Evolutionary conservation across 2,113 vertebrate species (phyloP), one percentile per base, ranked within the genome.

Genomic region (Toxotes jaculatrix): DNA sequence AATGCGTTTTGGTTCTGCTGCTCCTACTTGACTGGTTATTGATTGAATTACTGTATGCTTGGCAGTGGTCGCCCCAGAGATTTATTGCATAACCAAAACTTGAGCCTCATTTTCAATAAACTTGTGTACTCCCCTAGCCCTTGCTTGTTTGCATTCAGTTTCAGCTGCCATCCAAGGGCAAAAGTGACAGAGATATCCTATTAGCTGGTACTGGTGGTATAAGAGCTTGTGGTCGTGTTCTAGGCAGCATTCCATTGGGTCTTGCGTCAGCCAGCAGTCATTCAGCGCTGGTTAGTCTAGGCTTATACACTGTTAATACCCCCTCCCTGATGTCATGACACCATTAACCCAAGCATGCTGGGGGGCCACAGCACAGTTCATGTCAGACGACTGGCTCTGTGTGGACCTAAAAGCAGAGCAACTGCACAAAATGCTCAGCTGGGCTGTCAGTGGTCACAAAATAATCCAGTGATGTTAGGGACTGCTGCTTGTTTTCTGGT

Each of bases 201-300:
- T 85, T 69, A 79, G 71, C 70, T 83, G 83, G 71, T 89, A 77
- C 68, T 87, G 76, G 76, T 82, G 87, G 61, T 81, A 80, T 76
- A 88, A 85, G 87, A 89, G 90, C 87, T 82, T 60, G 74, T 79
- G 86, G 85, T 81, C 75, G 72, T 86, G 88, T 89, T 90, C 76
- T 59, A 74, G 87, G 90, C 92, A 92, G 82, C 92, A 95, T 94
- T 95, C 94, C 93, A 86, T 89, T 89, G 81, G 74, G 89, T 88
- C 88, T 93, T 94, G 93, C 90, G 86, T 95, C 93, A 94, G 91
- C 92, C 87, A 76, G 83, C 87, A 88, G 91, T 92, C 91, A 93
- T 94, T 93, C 91, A 92, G 84, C 86, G 78, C 85, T 90, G 77
- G 87, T 91, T 88, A 80, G 91, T 80, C 83, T 79, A 73, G 91